Base-by-base conservation (phyloP, 2,113 vertebrate genomes). In the Phalacrocorax aristotelis region DNA sequence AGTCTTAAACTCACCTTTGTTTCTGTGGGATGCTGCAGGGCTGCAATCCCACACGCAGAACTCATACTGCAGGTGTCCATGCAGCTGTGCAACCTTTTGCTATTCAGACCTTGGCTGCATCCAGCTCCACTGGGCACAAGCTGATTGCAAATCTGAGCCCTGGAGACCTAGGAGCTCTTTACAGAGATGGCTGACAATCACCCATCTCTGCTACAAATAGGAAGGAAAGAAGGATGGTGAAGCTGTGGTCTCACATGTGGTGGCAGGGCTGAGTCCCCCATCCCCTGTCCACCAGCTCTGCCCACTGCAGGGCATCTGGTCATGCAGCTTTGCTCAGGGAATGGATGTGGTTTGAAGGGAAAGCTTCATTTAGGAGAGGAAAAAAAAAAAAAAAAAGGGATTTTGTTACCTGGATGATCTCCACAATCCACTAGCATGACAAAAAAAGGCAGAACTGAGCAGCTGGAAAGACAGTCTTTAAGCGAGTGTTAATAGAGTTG, bases 81-180 rank as follows among this genome's bases (percentile, higher is more conserved):
- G 1, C 0, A 1, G 38, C 46, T 44, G 3, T 15, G 44, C 44
- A 82, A 11, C 34, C 69, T 61, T 32, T 60, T 2, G 0, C 7
- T 18, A 6, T 60, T 57, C 65, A 38, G 22, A 21, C 9, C 2
- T 0, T 27, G 80, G 19, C 46, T 87, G 54, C 8, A 2, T 51
- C 61, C 62, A 64, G 51, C 54, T 93, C 36, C 64, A 5, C 25
- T 13, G 30, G n/a, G 25, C 26, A 60, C 36, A 38, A 52, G 15
- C 38, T 40, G 66, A 7, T 52, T n/a, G 49, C n/a, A 55, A 68
- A 84, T 46, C n/a, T 6, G 2, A 46, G 17, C 5, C 79, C 17
- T 42, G 27, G 54, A 69, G 75, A 42, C 3, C 1, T 25, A 10
- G 0, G 0, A 46, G 12, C 13, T 34, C 40, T 52, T n/a, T n/a